Base-by-base conservation (phyloP, 92 coral and sea anemone species). In the Chrysogorgia sp. region DNA sequence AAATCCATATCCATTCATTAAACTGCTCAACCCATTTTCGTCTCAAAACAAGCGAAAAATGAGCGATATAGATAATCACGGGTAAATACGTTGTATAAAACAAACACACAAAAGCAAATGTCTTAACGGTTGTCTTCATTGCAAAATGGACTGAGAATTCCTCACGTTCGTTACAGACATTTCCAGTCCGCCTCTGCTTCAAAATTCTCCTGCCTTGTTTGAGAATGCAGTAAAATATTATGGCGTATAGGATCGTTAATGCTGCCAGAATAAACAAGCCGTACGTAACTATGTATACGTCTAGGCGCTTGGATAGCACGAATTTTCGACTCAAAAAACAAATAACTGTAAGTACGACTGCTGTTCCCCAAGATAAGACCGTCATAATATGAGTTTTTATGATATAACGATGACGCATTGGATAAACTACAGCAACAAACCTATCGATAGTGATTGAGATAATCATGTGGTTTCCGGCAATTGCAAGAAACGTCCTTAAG, bases 41-140 rank as follows among this genome's bases (percentile, higher is more conserved):
- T n/a, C 25, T 15, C 22, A 3, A 12, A 0, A 69, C 60, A 37
- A 45, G 22, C n/a, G 60, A 33, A 35, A 21, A 64, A 35, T 69
- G 48, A 43, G 60, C 45, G 22, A 45, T 45, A 49, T 69, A 69
- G 23, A 69, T 69, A 10, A 69, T 26, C 0, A 30, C 23, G 19
- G 76, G 76, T 24, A 69, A 69, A 28, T 45, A 45, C 0, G 76
- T 69, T 15, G 76, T 40, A 22, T 69, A 69, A 30, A 45, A 69
- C 41, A 69, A 48, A 13, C 59, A 69, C 50, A 69, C 76, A 0
- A 69, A 28, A 28, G 48, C 7, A 30, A 45, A 69, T n/a, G 76
- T 69, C 17, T 69, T 69, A 13, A 21, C 10, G 0, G 76, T 48
- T 21, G 48, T 48, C 34, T 48, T 45, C n/a, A 69, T 21, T 34